These are phyloP conservation scores for Sander vitreus DNA, from an alignment of 2,113 vertebrate species.

Conservation along the genomic window DNA sequence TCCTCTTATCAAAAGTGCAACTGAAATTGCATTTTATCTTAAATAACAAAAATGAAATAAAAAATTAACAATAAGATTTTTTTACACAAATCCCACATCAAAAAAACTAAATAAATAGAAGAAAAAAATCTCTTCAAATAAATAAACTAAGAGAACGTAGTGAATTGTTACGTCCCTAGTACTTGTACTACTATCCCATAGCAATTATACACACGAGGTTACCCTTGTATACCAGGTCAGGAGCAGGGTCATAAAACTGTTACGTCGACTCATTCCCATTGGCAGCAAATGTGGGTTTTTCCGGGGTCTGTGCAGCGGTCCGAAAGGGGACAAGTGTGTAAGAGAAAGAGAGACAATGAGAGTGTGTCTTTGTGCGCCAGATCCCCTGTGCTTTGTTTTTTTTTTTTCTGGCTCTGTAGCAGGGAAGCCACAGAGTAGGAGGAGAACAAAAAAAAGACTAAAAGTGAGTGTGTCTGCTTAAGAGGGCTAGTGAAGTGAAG, in stretches of 20 bases:
- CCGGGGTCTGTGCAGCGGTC: slow-evolving; percentile 17
- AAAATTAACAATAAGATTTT: too few species aligned
- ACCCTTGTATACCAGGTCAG: not conserved
- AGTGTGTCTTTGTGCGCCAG: slow-evolving; percentile 23
- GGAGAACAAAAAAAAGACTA: slow-evolving; percentile 10
- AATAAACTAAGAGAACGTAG: too few species aligned
- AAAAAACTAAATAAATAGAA: too few species aligned
- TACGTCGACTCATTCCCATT: slow-evolving; percentile 2
- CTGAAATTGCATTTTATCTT: too few species aligned
- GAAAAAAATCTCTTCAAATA: too few species aligned
- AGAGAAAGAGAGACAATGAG: slow-evolving; percentile 15
- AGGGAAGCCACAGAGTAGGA: slow-evolving; percentile 33
- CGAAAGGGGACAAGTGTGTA: not conserved
- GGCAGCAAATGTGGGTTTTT: slow-evolving; percentile 25
- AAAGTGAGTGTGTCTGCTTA: slow-evolving; percentile 19
- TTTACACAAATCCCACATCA: too few species aligned
- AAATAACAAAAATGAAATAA: too few species aligned
- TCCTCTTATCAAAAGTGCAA: too few species aligned
- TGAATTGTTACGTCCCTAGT: too few species aligned
- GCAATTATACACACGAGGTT: slow-evolving; percentile 5
- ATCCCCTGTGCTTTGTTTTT: not conserved
- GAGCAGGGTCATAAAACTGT: slow-evolving; percentile 6
- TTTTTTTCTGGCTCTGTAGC: slow-evolving; percentile 33
- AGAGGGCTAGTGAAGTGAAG: slow-evolving; percentile 24
- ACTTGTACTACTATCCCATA: not conserved